Evolutionary conservation across 1,140 invertebrate genomes (phyloP).

Genomic region (Philaenus spumarius): DNA sequence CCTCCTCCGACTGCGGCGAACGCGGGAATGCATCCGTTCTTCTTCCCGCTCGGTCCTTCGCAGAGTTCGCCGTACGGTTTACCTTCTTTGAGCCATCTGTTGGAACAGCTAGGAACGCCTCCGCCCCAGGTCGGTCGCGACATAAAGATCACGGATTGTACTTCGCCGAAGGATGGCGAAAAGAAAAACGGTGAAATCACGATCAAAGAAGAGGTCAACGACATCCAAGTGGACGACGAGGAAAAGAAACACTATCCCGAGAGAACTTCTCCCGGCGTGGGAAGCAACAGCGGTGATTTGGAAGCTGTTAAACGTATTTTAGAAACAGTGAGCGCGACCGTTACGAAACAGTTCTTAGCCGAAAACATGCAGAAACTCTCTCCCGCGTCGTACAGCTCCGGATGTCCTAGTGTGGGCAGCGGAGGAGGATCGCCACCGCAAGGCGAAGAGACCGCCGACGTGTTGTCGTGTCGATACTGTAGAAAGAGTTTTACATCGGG

Average conservation of each 20-base stretch:
- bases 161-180: conserved; percentile 3
- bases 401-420: conserved; percentile 41
- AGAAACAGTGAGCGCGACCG: conserved; percentile 67
- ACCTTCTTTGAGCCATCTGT: conserved; percentile 52
- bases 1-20: conserved; percentile 40
- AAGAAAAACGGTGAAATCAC: conserved; percentile 18
- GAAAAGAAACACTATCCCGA: conserved; percentile 29
- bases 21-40: conserved; percentile 49
- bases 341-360: conserved; percentile 65
- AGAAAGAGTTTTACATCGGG: conserved; percentile 49
- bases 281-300: conserved; percentile 38
- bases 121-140: conserved; percentile 26
- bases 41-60: conserved; percentile 37
- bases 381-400: conserved; percentile 42
- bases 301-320: conserved; percentile 64
- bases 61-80: conserved; percentile 46
- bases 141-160: conserved; percentile 7
- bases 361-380: conserved; percentile 55
- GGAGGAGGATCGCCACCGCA: conserved; percentile 35
- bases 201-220: conserved; percentile 48
- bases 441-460: conserved; percentile 29
- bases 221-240: conserved; percentile 48
- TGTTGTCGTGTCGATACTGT: conserved; percentile 51
- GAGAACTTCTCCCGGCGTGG: conserved; percentile 20
- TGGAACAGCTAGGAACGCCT: conserved; percentile 49